phyloP scores from a whole-genome alignment of 2,797 vertebrate genomes.

The Epinephelus coioides region DNA sequence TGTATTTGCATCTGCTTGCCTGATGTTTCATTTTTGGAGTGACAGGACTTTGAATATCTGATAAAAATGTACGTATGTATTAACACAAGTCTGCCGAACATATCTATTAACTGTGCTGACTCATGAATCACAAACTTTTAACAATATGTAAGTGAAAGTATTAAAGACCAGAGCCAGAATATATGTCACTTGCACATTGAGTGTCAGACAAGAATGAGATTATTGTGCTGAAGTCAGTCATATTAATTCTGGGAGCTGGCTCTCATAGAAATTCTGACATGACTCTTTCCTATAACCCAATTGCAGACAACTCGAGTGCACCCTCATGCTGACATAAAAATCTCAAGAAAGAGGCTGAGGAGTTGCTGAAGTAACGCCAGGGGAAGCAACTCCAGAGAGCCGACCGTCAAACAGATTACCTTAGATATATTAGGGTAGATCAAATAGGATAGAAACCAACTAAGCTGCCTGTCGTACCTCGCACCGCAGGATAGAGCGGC shows the following conservation, averaged over 20 bases:
- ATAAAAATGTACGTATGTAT: background rate
- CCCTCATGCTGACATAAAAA: slow-evolving; percentile 22
- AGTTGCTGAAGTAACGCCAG: slow-evolving; percentile 29
- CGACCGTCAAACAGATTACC: slow-evolving; percentile 42
- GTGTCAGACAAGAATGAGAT: background rate
- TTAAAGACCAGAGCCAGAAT: background rate
- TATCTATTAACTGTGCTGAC: background rate
- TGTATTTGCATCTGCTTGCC: too few relatives aligned
- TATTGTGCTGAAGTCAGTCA: slow-evolving; percentile 5
- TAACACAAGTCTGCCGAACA: background rate
- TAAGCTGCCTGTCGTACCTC: slow-evolving; percentile 41
- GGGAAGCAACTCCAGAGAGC: slow-evolving; percentile 25
- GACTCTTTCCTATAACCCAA: slow-evolving; percentile 16
- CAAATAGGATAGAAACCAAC: slow-evolving; percentile 54
- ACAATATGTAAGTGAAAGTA: background rate
- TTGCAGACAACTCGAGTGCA: background rate
- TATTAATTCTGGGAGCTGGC: slow-evolving; percentile 14
- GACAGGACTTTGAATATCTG: too few relatives aligned
- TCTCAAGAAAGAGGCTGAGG: slow-evolving; percentile 10
- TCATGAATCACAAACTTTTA: background rate
- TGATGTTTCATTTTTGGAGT: too few relatives aligned
- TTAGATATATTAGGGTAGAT: slow-evolving; percentile 58
- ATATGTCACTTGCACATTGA: background rate
- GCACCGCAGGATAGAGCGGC: slow-evolving; percentile 19
- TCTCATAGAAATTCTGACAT: slow-evolving; percentile 11